Base-by-base conservation (phyloP, 2,797 vertebrate species). In the Cynopterus sphinx region DNA sequence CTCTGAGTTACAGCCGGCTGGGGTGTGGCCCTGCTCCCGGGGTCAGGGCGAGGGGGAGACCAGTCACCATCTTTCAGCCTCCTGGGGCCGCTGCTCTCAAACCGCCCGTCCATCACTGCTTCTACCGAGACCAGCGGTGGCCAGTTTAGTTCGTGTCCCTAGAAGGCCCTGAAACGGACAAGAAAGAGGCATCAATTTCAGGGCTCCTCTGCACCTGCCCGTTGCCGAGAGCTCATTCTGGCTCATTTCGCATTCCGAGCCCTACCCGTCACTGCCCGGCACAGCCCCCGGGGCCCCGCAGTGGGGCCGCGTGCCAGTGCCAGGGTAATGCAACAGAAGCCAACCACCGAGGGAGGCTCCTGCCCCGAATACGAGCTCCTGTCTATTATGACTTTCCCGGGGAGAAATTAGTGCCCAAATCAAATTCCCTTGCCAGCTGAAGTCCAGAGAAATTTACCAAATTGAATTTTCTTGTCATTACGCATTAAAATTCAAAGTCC, bases 381-480 rank as follows among this genome's bases (percentile, higher is more conserved):
- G 77, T 74, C 49, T 55, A 21, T 13, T 10, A 22, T 55, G 74
- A 71, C 53, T 53, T 70, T 57, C 46, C 24, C 36, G 43, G 88
- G 83, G 75, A 75, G 51, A 73, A 84, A 79, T 94, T 53, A 84
- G 77, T 26, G 46, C 15, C 4, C 11, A 88, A 87, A 61, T 92
- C 87, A 12, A 92, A 74, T 87, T 90, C 92, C 68, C 26, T 86
- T 78, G 53, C 79, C 53, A 36, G 43, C 85, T 68, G 86, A 92
- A 74, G 70, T 94, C 46, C 43, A 87, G 94, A 94, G 82, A 90
- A 87, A 75, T 90, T 51, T 81, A 83, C 51, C 51, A 39, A 63
- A 90, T 68, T 74, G 33, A 51, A 90, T 68, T 84, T 95, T 92
- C 86, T 87, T 95, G 84, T 90, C 89, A 43, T 78, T 41, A 0